Evolutionary conservation across 2,113 vertebrate genomes (phyloP).

Genomic region (Oreotrochilus melanogaster): DNA sequence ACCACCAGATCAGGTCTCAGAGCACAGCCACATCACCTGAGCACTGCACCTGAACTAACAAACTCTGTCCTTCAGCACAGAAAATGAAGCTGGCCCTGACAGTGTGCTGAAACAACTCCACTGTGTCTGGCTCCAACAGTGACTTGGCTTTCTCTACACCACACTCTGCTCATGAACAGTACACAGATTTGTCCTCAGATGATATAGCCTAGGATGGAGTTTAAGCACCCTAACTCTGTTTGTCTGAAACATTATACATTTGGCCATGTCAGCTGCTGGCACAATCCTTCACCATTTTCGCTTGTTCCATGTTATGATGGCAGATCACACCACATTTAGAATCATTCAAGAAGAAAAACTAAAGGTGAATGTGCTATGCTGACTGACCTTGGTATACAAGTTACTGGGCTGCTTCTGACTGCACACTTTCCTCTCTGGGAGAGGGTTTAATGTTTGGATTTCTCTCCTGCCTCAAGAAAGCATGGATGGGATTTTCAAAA

Average conservation of each 20-base stretch:
- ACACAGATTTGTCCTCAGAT: not conserved
- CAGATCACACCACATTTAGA: not conserved
- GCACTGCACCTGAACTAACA: not conserved
- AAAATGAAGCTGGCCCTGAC: not conserved
- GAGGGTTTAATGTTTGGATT: not conserved
- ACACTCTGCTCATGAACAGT: rapidly evolving
- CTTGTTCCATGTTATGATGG: not conserved
- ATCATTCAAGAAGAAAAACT: not conserved
- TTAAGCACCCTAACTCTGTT: not conserved
- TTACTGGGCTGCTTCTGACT: not conserved
- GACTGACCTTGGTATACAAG: not conserved
- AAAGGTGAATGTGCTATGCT: not conserved
- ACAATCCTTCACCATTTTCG: not conserved
- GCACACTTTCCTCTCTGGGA: not conserved
- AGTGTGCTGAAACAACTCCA: not conserved
- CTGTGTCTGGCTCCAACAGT: not conserved
- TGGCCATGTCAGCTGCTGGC: not conserved
- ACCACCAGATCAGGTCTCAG: not conserved
- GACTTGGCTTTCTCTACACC: not conserved
- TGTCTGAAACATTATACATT: not conserved
- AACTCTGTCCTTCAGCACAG: not conserved
- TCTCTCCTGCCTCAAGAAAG: not conserved
- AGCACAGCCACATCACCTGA: not conserved
- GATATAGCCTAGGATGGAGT: not conserved
- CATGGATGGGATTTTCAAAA: not conserved